Evolutionary conservation across 2,113 vertebrate genomes (phyloP), one percentile per base, ranked within the genome.

Genomic region (Prionailurus bengalensis): DNA sequence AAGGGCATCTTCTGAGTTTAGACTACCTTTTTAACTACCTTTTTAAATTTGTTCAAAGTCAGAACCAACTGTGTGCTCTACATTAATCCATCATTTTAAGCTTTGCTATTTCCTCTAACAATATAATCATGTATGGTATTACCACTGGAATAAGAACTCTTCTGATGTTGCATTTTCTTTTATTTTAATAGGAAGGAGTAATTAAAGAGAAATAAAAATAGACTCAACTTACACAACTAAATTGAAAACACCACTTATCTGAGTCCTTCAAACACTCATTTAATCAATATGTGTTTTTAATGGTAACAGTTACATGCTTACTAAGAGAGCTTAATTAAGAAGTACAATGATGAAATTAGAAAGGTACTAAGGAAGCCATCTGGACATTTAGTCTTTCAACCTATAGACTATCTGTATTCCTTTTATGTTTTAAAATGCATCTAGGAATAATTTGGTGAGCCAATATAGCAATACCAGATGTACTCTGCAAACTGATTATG

Each of bases 391-490:
- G 31, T 79, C n/a, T 96, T 48, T 96, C 48, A 79, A 95, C 4
- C 42, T 68, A 61, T n/a, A 84, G 87, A 89, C 51, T 93, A 74
- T 93, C 51, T 76, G 74, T 65, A 92, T 73, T 96, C 65, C 93
- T 71, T 95, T 89, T 63, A 86, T 85, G 83, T 71, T 95, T 92
- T 90, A 42, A 96, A 96, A 92, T 92, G 71, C 80, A 97, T 94
- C 74, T 95, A 97, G 82, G 94, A 98, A 95, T 45, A 96, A 94
- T 96, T 94, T 96, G 33, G 16, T 92, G 70, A 94, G 39, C 29
- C 73, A 89, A 53, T 86, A 92, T 51, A 90, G 97, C 70, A 92
- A 96, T 96, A 92, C 70, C 90, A 97, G 89, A 97, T 97, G 97
- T 91, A 97, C 68, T 94, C 80, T 76, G 74, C 76, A 90, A 96